phyloP scores from a whole-genome alignment of 2,113 vertebrate species.

The Sinocyclocheilus grahami region DNA sequence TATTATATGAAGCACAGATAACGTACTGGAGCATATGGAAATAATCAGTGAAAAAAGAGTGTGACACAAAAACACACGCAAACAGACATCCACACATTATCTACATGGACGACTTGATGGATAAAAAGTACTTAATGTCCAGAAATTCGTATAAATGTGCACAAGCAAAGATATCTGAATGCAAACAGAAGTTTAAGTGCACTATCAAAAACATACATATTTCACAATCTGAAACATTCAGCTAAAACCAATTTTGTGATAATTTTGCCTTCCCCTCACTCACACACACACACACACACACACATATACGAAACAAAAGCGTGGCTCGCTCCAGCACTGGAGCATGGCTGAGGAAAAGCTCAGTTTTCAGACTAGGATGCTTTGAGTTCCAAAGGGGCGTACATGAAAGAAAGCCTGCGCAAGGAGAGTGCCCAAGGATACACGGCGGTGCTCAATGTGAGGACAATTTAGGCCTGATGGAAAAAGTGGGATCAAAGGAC shows the following conservation, averaged over 20 bases:
- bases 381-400: constrained; percentile 79
- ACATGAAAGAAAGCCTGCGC: constrained; percentile 79
- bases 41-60: constrained; percentile 60
- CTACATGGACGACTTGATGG: neutral
- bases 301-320: constrained; percentile 37
- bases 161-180: constrained; percentile 18
- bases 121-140: neutral
- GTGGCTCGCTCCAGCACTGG: constrained; percentile 64
- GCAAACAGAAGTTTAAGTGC: constrained; percentile 1
- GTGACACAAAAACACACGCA: constrained; percentile 55
- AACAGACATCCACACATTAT: constrained; percentile 31
- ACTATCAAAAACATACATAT: neutral
- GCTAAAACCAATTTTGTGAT: constrained; percentile 3
- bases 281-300: neutral
- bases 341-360: constrained; percentile 74
- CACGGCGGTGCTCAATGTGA: constrained; percentile 78
- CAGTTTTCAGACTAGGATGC: constrained; percentile 79
- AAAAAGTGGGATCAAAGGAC: constrained; percentile 81
- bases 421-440: constrained; percentile 80
- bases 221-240: constrained; percentile 23
- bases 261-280: constrained; percentile 7
- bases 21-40: constrained; percentile 71
- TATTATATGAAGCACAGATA: constrained; percentile 70
- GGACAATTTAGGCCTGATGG: constrained; percentile 82
- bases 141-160: neutral